Conservation (phyloP, 2,113 vertebrate species). For the Sceloporus tristichus region DNA sequence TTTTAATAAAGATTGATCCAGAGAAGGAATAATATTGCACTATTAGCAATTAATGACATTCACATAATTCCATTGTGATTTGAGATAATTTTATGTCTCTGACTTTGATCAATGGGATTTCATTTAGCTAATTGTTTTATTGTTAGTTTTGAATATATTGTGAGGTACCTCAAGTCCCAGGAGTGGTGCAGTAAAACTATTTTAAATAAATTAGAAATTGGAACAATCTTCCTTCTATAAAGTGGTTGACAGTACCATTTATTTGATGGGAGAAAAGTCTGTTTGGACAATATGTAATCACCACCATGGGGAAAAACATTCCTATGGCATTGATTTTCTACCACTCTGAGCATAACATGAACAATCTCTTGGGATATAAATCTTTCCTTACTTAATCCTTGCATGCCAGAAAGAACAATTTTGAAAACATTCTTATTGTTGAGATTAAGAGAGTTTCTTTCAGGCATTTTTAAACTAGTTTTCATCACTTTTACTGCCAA, state of each 20-base stretch:
- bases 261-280: not conserved
- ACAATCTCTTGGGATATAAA: not conserved
- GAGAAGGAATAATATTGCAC: not conserved
- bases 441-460: no score
- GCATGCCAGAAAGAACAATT: no score
- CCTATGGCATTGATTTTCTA: not conserved
- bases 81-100: not conserved
- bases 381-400: no score
- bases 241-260: not conserved
- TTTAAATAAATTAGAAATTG: not conserved
- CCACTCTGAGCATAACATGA: not conserved
- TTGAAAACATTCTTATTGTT: no score
- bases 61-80: not conserved
- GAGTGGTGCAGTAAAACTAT: not conserved
- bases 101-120: not conserved
- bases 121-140: not conserved
- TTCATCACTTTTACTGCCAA: no score
- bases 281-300: not conserved
- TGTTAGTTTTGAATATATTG: not conserved
- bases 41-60: conserved; percentile 3
- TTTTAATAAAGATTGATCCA: conserved; percentile 33
- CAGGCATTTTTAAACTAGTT: no score
- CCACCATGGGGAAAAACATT: not conserved
- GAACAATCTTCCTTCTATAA: not conserved
- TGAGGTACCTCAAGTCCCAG: not conserved